A percentile compares a stretch with the other conserved stretches of the same genome.
phyloP scores from a whole-genome alignment of 2,797 vertebrate species.

The Ficedula albicollis region DNA sequence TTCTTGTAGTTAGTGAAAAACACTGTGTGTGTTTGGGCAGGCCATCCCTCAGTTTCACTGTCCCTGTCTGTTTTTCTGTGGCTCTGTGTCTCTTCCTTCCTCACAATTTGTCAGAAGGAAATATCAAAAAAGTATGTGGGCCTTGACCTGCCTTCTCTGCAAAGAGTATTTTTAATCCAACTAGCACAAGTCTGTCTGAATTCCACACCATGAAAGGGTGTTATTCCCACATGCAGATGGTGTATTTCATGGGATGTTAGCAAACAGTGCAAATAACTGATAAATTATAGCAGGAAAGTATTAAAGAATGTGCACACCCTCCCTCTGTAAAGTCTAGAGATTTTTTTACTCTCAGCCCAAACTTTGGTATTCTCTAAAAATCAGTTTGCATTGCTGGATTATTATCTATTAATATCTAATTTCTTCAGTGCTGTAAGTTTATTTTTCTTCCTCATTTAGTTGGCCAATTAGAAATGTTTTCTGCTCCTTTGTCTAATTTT shows the following conservation, averaged over 20 bases:
- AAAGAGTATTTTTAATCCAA: background rate
- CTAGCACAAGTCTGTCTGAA: background rate
- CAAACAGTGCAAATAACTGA: background rate
- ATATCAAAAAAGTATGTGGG: background rate
- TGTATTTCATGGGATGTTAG: background rate
- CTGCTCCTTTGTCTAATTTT: constrained; percentile 16
- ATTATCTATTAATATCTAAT: background rate
- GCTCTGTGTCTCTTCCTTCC: background rate
- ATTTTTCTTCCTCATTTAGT: background rate
- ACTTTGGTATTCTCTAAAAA: background rate
- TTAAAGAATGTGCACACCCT: background rate
- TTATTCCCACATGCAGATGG: background rate
- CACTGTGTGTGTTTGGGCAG: background rate
- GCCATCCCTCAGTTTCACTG: background rate
- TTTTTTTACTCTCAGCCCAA: background rate
- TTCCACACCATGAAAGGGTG: background rate
- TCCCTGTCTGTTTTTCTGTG: background rate
- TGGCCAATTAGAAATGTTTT: background rate
- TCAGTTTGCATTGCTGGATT: background rate
- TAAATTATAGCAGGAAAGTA: background rate
- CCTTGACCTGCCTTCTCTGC: background rate
- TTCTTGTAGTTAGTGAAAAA: background rate
- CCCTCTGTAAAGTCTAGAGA: background rate
- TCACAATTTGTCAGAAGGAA: background rate
- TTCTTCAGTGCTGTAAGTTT: background rate